Conservation (phyloP, 2,888 invertebrate species). For the Dinocampus coccinellae region DNA sequence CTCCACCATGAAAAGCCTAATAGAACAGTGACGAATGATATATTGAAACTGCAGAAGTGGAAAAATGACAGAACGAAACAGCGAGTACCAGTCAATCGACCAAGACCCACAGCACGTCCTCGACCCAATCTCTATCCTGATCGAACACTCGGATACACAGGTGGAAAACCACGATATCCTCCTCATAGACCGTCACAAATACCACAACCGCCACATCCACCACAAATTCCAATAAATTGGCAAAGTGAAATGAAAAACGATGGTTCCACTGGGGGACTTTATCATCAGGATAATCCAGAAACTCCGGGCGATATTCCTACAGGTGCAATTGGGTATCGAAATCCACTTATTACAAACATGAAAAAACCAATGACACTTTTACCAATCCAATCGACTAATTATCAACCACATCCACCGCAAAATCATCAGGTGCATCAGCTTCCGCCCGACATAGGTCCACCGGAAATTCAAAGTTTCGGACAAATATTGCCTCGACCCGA, state of each 20-base stretch:
- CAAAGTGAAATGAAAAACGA: slow-evolving; percentile 8
- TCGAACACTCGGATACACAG: slow-evolving; percentile 48
- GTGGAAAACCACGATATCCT: slow-evolving; percentile 44
- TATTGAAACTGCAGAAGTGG: slow-evolving; percentile 52
- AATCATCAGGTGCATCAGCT: slow-evolving; percentile 38
- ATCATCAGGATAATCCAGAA: slow-evolving; percentile 22
- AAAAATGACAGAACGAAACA: slow-evolving; percentile 61
- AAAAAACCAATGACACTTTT: slow-evolving; percentile 45
- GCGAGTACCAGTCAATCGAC: slow-evolving; percentile 51
- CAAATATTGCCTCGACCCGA: slow-evolving; percentile 45
- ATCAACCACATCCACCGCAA: slow-evolving; percentile 40
- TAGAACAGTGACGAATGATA: slow-evolving; percentile 48
- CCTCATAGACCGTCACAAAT: slow-evolving; percentile 35
- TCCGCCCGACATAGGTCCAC: slow-evolving; percentile 39
- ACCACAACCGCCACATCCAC: slow-evolving; percentile 47
- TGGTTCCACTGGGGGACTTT: slow-evolving; percentile 17
- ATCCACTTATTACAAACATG: slow-evolving; percentile 54
- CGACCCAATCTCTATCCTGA: slow-evolving; percentile 56
- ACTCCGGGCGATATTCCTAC: slow-evolving; percentile 53
- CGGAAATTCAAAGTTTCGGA: slow-evolving; percentile 49
- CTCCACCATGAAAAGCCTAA: slow-evolving; percentile 45
- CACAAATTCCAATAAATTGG: slow-evolving; percentile 36
- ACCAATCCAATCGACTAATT: slow-evolving; percentile 35
- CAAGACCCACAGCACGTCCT: slow-evolving; percentile 55
- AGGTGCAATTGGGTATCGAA: slow-evolving; percentile 58